These are phyloP conservation scores for Drosophila merina DNA, from an alignment of 2,888 invertebrate species.

Conservation along the genomic window DNA sequence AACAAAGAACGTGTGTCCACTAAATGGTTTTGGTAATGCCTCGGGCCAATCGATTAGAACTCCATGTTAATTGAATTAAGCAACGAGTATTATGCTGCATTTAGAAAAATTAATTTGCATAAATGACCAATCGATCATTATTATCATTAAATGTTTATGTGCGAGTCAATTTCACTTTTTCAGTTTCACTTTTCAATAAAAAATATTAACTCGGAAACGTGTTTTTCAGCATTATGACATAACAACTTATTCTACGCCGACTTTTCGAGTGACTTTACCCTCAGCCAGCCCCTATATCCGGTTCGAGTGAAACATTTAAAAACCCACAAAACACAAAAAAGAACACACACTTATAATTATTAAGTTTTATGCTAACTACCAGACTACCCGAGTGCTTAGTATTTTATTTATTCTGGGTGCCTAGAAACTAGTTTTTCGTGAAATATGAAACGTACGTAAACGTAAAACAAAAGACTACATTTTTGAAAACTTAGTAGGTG, in stretches of 20 bases:
- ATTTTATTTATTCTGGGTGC: slow-evolving; percentile 45
- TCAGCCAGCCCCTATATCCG: slow-evolving; percentile 57
- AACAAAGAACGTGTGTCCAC: slow-evolving; percentile 38
- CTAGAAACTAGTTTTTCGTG: slow-evolving; percentile 64
- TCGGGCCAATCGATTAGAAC: slow-evolving; percentile 33
- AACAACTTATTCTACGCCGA: slow-evolving; percentile 19
- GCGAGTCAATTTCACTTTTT: slow-evolving; percentile 69
- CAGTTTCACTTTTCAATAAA: slow-evolving; percentile 34
- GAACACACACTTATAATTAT: slow-evolving; percentile 52
- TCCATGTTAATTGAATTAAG: slow-evolving; percentile 69
- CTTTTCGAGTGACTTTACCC: slow-evolving; percentile 21
- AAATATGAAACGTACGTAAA: slow-evolving; percentile 35
- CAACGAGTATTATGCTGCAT: slow-evolving; percentile 64
- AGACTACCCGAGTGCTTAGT: slow-evolving; percentile 62
- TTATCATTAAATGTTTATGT: slow-evolving; percentile 49
- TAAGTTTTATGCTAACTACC: slow-evolving; percentile 61
- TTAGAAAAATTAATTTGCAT: slow-evolving; percentile 64
- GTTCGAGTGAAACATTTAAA: slow-evolving; percentile 36
- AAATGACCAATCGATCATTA: slow-evolving; percentile 66
- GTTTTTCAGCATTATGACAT: slow-evolving; percentile 53
- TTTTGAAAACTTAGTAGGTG: slow-evolving; percentile 29
- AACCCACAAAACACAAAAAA: slow-evolving; percentile 7
- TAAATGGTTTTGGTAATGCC: slow-evolving; percentile 48
- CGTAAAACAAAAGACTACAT: slow-evolving; percentile 36
- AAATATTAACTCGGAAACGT: slow-evolving; percentile 28